Evolutionary conservation across 2,113 vertebrate genomes (phyloP), one percentile per base, ranked within the genome.

Genomic region (Chascanopsetta lugubris): DNA sequence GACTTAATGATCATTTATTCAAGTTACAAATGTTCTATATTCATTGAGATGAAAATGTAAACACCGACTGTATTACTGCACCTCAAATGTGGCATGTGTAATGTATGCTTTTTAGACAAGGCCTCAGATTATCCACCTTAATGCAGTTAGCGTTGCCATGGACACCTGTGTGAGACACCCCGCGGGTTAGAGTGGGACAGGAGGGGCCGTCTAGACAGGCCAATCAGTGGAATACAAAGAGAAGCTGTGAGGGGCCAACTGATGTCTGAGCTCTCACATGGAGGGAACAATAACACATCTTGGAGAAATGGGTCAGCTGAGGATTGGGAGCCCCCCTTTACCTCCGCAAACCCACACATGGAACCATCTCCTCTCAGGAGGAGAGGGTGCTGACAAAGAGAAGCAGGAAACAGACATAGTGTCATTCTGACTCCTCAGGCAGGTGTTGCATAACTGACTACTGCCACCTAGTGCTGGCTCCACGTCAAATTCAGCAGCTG

Each of bases 391-490:
- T 42, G 38, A 38, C 34, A 22, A 34, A 50, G 20, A 69, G 3
- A 32, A 65, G 42, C 32, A 34, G 32, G 32, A 57, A 46, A 66
- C 40, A 0, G 20, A 27, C 13, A 22, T n/a, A n/a, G 12, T 25
- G 27, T 27, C 42, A 21, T 49, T 72, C 11, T 71, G 67, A 66
- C 79, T 59, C 56, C 46, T 72, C 59, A 67, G 46, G 54, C 68
- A 67, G 61, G 77, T 72, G 66, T 83, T 85, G 69, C 56, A 25
- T 83, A 83, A 90, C 85, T 80, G 75, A 79, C 74, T 90, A 79
- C 88, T 91, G 90, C 90, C 92, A 85, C 87, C 91, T 91, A 73
- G 82, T 88, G 89, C 72, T 84, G 70, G 66, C 58, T 64, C 24
- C 36, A 2, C 7, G 72, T 82, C 71, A 50, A 63, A 56, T 32